Base-by-base conservation (phyloP, 2,797 vertebrate genomes). In the Sphenopsis melanotis region DNA sequence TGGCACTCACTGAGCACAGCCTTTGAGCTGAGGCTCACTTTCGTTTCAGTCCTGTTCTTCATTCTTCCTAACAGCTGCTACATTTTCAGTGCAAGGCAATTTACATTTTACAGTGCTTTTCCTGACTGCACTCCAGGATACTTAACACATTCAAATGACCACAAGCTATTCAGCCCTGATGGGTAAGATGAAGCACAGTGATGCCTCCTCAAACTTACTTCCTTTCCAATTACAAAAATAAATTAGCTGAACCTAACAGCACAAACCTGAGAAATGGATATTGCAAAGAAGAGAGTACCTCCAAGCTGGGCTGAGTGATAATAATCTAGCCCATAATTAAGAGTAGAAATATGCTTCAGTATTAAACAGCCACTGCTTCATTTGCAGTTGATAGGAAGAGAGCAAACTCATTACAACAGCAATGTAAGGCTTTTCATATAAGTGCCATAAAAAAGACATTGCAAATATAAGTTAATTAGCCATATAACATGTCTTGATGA, bases 241-340 rank as follows among this genome's bases (percentile, higher is more conserved):
- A 95, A 97, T 92, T 95, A 96, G 80, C 66, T 94, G 90, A 83
- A 93, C 85, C 87, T 87, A 95, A 72, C 88, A 91, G 77, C 89
- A 87, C 68, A 95, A 90, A 95, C 89, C 84, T 94, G 90, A 95
- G 93, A 96, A 95, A 96, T 89, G 81, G 80, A 81, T 96, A 93
- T 94, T 90, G 84, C 83, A 77, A 88, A 87, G 87, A 75, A 71
- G 65, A 96, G 65, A 77, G 57, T 92, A 97, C 92, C 93, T 96
- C 92, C 90, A 93, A 96, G 94, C 93, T 91, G 95, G 68, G 91
- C 80, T 95, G 65, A 75, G 80, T 94, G 95, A 95, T 96, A 94
- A 97, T 95, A 94, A 95, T 97, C 95, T 91, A 95, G 74, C 23
- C 68, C 80, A 83, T 96, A 96, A 97, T 96, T 96, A 97, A 96